These are phyloP conservation scores for Ceyx erithaca DNA, from an alignment of 2,797 vertebrate species.

Conservation along the genomic window DNA sequence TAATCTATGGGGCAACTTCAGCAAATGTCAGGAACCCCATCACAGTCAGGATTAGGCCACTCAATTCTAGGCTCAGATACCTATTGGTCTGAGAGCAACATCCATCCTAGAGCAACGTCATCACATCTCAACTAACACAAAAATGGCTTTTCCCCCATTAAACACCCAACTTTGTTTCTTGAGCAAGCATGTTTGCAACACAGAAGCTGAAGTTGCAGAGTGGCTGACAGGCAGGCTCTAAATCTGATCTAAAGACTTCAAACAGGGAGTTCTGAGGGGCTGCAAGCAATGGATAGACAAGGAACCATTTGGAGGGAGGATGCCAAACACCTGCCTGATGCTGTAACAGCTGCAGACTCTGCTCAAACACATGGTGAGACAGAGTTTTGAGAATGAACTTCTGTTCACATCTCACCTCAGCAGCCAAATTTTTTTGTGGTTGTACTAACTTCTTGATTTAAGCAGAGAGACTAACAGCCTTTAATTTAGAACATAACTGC, in stretches of 20 bases:
- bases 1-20: background rate
- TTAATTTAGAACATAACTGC: too few species aligned
- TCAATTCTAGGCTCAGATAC: background rate
- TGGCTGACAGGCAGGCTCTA: background rate
- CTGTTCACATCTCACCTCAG: background rate
- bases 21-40: background rate
- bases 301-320: background rate
- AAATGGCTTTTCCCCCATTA: background rate
- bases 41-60: background rate
- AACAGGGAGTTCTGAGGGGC: background rate
- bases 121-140: background rate
- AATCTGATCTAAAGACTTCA: background rate
- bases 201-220: background rate
- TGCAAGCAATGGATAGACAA: background rate
- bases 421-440: background rate
- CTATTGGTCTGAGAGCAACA: background rate
- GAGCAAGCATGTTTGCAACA: fast-evolving
- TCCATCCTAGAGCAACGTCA: background rate
- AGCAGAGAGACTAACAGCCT: too few species aligned
- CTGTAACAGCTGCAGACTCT: background rate
- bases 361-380: fast-evolving
- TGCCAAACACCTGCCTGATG: background rate
- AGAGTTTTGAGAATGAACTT: background rate
- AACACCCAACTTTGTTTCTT: background rate
- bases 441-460: background rate